These are phyloP conservation scores for Corbicula japonica DNA, from an alignment of 2,888 invertebrate genomes.

Conservation along the genomic window DNA sequence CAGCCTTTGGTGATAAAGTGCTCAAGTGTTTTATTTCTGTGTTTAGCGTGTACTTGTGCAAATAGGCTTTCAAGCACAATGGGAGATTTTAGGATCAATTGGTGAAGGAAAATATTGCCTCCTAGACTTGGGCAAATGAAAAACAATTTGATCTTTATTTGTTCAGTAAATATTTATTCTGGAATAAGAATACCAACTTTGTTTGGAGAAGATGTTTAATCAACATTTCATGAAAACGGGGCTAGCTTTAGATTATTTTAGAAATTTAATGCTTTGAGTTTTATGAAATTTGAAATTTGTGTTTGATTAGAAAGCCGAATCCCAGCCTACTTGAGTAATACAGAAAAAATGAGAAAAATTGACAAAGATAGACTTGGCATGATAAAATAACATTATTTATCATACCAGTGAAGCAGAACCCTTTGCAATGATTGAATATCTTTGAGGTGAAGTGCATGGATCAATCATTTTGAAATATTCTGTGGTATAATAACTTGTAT, in stretches of 20 bases:
- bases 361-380: too few species aligned
- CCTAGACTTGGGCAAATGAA: constrained; percentile 56
- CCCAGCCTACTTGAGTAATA: too few species aligned
- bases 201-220: constrained; percentile 66
- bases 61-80: constrained; percentile 54
- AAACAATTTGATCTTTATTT: constrained; percentile 68
- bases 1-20: constrained; percentile 41
- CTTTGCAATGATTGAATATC: too few species aligned
- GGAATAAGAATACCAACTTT: constrained; percentile 63
- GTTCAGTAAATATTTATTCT: constrained; percentile 61
- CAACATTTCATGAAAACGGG: constrained; percentile 60
- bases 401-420: too few species aligned
- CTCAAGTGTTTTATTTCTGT: constrained; percentile 48
- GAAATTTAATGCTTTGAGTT: constrained; percentile 65
- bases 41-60: constrained; percentile 49
- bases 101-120: constrained; percentile 64
- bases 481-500: too few species aligned
- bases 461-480: too few species aligned
- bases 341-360: too few species aligned
- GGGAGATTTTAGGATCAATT: constrained; percentile 68
- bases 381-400: too few species aligned
- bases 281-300: constrained; percentile 52
- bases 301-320: too few species aligned
- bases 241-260: constrained; percentile 63
- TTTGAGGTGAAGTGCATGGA: too few species aligned